phyloP scores from a whole-genome alignment of 1,140 invertebrate genomes.

The Conus betulinus region DNA sequence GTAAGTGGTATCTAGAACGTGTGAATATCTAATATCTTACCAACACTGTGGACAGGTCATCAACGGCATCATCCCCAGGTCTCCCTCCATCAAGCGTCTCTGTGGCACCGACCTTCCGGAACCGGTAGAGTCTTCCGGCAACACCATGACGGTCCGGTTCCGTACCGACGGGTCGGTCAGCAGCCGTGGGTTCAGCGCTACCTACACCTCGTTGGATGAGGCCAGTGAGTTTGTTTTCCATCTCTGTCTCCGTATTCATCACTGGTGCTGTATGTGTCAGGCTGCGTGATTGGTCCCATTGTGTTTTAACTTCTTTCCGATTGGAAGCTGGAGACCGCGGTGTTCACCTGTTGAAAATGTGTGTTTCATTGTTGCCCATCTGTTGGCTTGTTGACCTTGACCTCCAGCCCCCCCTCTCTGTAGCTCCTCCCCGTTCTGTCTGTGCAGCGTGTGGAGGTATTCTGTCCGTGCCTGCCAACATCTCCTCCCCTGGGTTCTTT shows the following conservation, averaged over 20 bases:
- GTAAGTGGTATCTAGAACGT: too few species aligned
- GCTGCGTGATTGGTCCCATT: too few species aligned
- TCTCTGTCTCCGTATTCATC: too few species aligned
- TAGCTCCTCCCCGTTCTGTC: constrained; percentile 40
- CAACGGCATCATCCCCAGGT: constrained; percentile 59
- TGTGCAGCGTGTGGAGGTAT: constrained; percentile 93
- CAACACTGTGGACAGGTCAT: constrained; percentile 49
- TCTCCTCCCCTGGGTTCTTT: constrained; percentile 94
- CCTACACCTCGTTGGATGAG: constrained; percentile 87
- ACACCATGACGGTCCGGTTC: constrained; percentile 94
- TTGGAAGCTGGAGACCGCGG: too few species aligned
- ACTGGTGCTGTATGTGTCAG: too few species aligned
- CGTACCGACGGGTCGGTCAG: constrained; percentile 96
- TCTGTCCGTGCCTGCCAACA: constrained; percentile 87
- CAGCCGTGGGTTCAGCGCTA: constrained; percentile 95
- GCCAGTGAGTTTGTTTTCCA: constrained; percentile 77
- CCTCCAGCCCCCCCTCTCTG: neutral
- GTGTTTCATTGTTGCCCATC: neutral
- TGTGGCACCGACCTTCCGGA: constrained; percentile 80
- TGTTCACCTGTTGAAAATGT: neutral
- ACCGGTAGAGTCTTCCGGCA: constrained; percentile 88
- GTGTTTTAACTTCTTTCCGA: too few species aligned
- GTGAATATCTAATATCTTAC: neutral
- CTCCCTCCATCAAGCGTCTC: constrained; percentile 55
- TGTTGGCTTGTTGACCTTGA: neutral